Conservation (phyloP, 2,113 vertebrate genomes). For the zebrafish (Danio rerio) region DNA sequence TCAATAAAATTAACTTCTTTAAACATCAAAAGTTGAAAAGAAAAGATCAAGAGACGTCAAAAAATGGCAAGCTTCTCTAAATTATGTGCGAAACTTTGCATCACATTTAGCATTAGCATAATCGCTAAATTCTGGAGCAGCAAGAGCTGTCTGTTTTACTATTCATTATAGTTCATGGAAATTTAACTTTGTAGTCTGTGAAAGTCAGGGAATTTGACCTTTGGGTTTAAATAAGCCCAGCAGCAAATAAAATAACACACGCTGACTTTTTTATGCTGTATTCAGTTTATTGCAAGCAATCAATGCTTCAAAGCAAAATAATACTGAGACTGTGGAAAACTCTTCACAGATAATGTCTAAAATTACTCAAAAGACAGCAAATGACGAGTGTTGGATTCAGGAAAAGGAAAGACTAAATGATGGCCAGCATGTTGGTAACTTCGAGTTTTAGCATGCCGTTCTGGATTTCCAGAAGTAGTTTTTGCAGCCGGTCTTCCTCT, state of each 20-base stretch:
- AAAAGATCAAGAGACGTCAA: no score
- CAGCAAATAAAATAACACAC: neutral
- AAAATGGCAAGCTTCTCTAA: no score
- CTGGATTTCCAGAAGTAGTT: slow-evolving; percentile 61
- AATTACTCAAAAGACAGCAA: slow-evolving; percentile 24
- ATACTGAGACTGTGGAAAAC: slow-evolving; percentile 23
- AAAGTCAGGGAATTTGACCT: no score
- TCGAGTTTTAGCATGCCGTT: slow-evolving; percentile 53
- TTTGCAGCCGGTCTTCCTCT: slow-evolving; percentile 49
- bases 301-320: slow-evolving; percentile 39
- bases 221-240: neutral
- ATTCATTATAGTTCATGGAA: no score
- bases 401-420: neutral
- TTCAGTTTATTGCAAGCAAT: slow-evolving; percentile 52
- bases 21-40: no score
- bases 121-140: no score
- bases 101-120: no score
- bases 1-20: no score
- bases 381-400: neutral
- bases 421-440: neutral
- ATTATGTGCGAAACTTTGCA: no score
- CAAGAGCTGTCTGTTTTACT: no score
- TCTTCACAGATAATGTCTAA: slow-evolving; percentile 13
- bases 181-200: no score
- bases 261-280: slow-evolving; percentile 25